Evolutionary conservation across 2,888 invertebrate genomes (phyloP).

Genomic region (Leptinotarsa haldemani): DNA sequence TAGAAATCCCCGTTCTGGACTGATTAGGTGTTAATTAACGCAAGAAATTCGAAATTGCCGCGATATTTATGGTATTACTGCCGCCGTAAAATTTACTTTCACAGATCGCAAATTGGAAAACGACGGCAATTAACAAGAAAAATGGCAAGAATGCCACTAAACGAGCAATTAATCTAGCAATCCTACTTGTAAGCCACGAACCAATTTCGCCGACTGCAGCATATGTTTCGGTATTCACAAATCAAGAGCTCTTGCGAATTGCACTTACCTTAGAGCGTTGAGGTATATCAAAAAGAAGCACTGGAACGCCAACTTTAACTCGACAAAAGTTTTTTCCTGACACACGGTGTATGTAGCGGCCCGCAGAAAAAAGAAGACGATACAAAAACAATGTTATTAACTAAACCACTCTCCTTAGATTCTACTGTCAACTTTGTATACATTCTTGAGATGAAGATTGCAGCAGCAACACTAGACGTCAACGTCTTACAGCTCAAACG

Average conservation of each 20-base stretch:
- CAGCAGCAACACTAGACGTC: constrained; percentile 51
- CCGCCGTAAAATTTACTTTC: constrained; percentile 33
- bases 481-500: constrained; percentile 58
- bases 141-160: constrained; percentile 32
- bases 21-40: constrained; percentile 21
- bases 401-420: constrained; percentile 64
- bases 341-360: constrained; percentile 65
- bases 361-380: constrained; percentile 61
- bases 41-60: constrained; percentile 23
- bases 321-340: constrained; percentile 63
- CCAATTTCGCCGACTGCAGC: constrained; percentile 32
- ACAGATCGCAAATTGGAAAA: constrained; percentile 28
- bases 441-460: constrained; percentile 58
- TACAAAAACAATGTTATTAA: constrained; percentile 61
- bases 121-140: constrained; percentile 23
- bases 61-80: constrained; percentile 28
- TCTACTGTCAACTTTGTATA: constrained; percentile 65
- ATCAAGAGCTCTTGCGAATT: background rate
- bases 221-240: constrained; percentile 12
- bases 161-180: constrained; percentile 29
- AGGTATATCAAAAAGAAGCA: constrained; percentile 61
- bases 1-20: background rate
- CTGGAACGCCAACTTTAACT: constrained; percentile 46
- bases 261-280: constrained; percentile 59
- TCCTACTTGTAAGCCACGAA: constrained; percentile 31